Base-by-base conservation (phyloP, 2,888 invertebrate genomes). In the Aspidapion aeneum region DNA sequence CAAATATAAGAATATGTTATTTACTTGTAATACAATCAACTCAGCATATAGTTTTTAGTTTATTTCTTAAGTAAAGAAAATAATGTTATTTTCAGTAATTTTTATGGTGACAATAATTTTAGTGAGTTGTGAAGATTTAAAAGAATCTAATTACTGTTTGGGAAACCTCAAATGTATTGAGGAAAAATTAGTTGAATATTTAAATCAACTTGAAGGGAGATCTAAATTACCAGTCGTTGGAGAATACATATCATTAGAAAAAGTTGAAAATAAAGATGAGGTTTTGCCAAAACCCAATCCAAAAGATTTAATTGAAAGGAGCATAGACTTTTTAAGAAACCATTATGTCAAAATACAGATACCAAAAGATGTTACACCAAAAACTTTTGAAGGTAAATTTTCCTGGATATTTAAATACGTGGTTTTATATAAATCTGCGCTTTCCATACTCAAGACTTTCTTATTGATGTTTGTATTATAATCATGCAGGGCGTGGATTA, bases 261-360 rank as follows among this genome's bases (percentile, higher is more conserved):
- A 82, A 72, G 80, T 79, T 52, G 70, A 74, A 50, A 78, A 79
- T 60, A 74, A 73, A 62, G 67, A 60, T 18, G 67, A 65, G 56
- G 63, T 56, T 48, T 50, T 61, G n/a, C 63, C n/a, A n/a, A n/a
- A n/a, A n/a, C n/a, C 65, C 55, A 72, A 71, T 18, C 65, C 67
- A 60, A 81, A 81, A 70, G 79, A 80, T 64, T 73, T 84, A 35
- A 73, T 82, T 61, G 83, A 83, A 66, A 81, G 83, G 67, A 77
- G 82, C 68, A 75, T 81, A 65, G 78, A 81, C 64, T 84, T 82
- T 72, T 71, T 84, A 66, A 73, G 77, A 58, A 80, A 79, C 49
- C 83, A 83, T 67, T 81, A 83, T 70, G 69, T 84, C 61, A 80
- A 79, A 70, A 74, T 84, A 56, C 76, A 72, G 64, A 64, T 81